Percentiles rank a stretch among this genome's conserved stretches.
Evolutionary conservation across 2,113 vertebrate species (phyloP).

Genomic region (Eonycteris spelaea): DNA sequence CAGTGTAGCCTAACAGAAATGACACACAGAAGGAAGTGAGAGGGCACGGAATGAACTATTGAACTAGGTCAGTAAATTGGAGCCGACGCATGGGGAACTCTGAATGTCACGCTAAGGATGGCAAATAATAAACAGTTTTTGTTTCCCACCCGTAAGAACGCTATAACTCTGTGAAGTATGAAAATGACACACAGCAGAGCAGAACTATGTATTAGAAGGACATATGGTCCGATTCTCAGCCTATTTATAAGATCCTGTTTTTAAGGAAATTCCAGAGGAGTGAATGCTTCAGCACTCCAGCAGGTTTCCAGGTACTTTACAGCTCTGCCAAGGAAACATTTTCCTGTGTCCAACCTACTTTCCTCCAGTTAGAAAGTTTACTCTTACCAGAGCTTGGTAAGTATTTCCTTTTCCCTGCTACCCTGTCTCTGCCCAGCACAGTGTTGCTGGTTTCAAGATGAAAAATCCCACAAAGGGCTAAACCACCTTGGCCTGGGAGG

Average conservation of each 20-base stretch:
- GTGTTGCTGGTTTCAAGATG: neutral
- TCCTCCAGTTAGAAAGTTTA: neutral
- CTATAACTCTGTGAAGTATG: neutral
- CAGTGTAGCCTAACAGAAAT: fast-evolving
- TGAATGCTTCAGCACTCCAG: neutral
- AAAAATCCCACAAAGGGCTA: neutral
- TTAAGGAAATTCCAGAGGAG: conserved; percentile 28
- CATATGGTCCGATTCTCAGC: neutral
- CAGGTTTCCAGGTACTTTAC: neutral
- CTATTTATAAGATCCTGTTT: neutral
- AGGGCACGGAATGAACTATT: fast-evolving
- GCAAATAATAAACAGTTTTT: neutral
- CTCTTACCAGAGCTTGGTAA: neutral
- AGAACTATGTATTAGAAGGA: neutral
- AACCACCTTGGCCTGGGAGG: fast-evolving
- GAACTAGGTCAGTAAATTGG: neutral
- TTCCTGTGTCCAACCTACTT: neutral
- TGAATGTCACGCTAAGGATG: neutral
- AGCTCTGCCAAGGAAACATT: neutral
- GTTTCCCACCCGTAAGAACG: neutral
- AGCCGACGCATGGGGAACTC: neutral
- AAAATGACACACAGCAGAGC: neutral
- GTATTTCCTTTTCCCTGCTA: neutral
- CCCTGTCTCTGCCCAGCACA: neutral
- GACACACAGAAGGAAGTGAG: fast-evolving